Percentiles rank a stretch among this genome's conserved stretches.
Conservation (phyloP, 2,888 invertebrate species). For the Crepidodera aurea region DNA sequence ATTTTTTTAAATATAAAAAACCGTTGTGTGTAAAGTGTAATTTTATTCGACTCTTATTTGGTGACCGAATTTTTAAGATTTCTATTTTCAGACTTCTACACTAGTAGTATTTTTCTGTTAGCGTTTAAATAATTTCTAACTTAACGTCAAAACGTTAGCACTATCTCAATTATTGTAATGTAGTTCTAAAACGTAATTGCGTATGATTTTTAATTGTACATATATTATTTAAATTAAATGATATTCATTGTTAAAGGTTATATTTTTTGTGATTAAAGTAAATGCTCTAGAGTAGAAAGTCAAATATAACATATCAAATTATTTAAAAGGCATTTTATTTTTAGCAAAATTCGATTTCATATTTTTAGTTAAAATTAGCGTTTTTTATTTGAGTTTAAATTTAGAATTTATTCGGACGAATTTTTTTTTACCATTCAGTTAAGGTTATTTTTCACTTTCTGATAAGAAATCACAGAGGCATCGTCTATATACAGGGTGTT, state of each 20-base stretch:
- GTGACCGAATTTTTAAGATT: slow-evolving; percentile 43
- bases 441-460: no score
- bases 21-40: slow-evolving; percentile 46
- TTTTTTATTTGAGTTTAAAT: no score
- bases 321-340: slow-evolving; percentile 40
- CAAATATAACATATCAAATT: slow-evolving; percentile 54
- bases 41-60: slow-evolving; percentile 44
- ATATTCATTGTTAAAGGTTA: slow-evolving; percentile 48
- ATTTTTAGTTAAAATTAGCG: no score
- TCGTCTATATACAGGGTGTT: no score
- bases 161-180: slow-evolving; percentile 37
- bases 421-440: no score
- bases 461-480: no score
- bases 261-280: slow-evolving; percentile 49
- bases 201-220: slow-evolving; percentile 50
- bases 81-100: slow-evolving; percentile 45
- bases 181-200: slow-evolving; percentile 41
- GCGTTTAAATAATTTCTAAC: slow-evolving; percentile 22
- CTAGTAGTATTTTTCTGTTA: slow-evolving; percentile 46
- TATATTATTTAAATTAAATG: slow-evolving; percentile 51
- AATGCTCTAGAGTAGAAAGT: slow-evolving; percentile 54
- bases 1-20: slow-evolving; percentile 43
- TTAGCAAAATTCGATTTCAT: background rate
- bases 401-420: no score
- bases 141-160: slow-evolving; percentile 32